Evolutionary conservation across 2,113 vertebrate species (phyloP).

Genomic region (Deroptyus accipitrinus): DNA sequence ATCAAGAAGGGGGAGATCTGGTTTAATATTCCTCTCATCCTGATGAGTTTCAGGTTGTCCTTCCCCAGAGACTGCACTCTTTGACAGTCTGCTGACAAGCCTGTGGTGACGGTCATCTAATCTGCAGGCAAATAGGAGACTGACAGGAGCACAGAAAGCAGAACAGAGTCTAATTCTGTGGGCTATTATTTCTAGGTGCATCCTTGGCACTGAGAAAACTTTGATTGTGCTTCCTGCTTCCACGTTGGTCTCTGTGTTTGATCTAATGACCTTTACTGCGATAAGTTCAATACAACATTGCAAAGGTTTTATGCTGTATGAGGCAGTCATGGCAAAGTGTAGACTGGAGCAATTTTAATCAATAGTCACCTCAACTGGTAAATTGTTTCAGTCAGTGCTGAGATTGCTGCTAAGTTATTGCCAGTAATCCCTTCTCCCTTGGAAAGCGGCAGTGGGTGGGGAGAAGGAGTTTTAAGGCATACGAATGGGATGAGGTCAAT

Average conservation of each 20-base stretch:
- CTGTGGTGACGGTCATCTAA: not conserved
- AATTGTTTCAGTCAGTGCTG: not conserved
- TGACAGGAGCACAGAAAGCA: not conserved
- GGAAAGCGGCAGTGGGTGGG: not conserved
- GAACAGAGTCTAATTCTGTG: not conserved
- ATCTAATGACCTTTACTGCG: not conserved
- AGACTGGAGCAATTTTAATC: not conserved
- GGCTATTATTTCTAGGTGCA: not conserved
- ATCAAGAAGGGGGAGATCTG: not conserved
- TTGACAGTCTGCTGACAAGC: not conserved
- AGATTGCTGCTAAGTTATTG: not conserved
- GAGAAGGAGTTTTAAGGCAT: not conserved
- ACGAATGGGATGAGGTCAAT: not conserved
- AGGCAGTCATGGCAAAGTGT: not conserved
- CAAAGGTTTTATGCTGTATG: not conserved
- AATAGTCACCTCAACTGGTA: not conserved
- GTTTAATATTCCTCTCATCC: not conserved
- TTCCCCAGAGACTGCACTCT: not conserved
- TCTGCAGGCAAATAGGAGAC: not conserved
- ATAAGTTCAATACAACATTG: not conserved
- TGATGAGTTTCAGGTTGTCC: not conserved
- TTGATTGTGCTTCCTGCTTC: not conserved
- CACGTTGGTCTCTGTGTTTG: not conserved
- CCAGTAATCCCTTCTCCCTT: not conserved
- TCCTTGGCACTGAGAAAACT: not conserved